Evolutionary conservation across 2,113 vertebrate genomes (phyloP).

Genomic region (Apistogramma diplotaenia): DNA sequence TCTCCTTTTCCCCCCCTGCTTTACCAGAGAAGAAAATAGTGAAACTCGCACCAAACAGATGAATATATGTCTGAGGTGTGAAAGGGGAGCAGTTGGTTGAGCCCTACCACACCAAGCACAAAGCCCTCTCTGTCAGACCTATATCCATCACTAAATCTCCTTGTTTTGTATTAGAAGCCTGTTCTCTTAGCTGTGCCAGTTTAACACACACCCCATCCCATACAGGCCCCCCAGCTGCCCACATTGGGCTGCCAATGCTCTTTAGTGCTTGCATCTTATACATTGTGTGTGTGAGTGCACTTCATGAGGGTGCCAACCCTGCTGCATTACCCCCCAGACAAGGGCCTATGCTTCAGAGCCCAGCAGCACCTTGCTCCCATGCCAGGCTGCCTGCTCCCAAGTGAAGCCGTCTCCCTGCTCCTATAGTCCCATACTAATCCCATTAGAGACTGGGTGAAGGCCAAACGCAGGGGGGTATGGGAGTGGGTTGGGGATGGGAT

Average conservation of each 20-base stretch:
- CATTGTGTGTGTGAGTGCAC: slow-evolving; percentile 59
- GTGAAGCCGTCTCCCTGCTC: slow-evolving; percentile 45
- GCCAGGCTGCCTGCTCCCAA: slow-evolving; percentile 62
- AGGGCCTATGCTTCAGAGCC: slow-evolving; percentile 48
- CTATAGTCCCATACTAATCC: slow-evolving; percentile 67
- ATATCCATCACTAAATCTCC: slow-evolving; percentile 66
- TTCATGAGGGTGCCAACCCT: slow-evolving; percentile 63
- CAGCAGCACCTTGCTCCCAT: slow-evolving; percentile 59
- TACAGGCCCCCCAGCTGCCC: slow-evolving; percentile 74
- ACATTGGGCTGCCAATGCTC: slow-evolving; percentile 66
- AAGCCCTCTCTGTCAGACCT: slow-evolving; percentile 61
- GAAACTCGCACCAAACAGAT: background rate
- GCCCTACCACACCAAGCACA: slow-evolving; percentile 39
- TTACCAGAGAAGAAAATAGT: background rate
- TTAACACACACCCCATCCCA: slow-evolving; percentile 58
- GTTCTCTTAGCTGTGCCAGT: slow-evolving; percentile 58
- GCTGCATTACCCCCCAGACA: slow-evolving; percentile 54
- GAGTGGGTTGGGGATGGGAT: background rate
- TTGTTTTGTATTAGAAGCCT: slow-evolving; percentile 70
- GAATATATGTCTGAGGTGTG: slow-evolving; percentile 26
- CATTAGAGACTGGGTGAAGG: slow-evolving; percentile 65
- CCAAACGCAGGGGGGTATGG: slow-evolving; percentile 54
- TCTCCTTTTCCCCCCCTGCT: background rate
- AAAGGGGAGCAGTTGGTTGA: slow-evolving; percentile 45
- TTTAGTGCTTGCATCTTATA: slow-evolving; percentile 56